Evolutionary conservation across 92 coral and sea anemone genomes (phyloP).

Genomic region (Epizoanthus rinbou): DNA sequence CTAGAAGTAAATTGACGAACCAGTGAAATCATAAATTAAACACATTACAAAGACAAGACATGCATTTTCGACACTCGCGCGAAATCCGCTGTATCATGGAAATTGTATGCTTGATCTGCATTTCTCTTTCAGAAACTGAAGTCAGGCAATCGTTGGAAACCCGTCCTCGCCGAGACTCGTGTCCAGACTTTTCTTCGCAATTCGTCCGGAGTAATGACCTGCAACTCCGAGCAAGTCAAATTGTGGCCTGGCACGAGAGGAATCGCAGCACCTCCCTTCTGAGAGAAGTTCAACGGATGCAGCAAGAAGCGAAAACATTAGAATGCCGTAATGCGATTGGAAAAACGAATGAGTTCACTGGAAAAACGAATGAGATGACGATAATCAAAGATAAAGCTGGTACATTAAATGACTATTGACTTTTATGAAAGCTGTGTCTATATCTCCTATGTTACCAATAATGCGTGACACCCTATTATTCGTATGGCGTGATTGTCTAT

Average conservation of each 20-base stretch:
- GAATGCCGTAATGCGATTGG: background rate
- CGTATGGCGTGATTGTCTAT: no score
- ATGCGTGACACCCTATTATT: no score
- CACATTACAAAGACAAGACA: no score
- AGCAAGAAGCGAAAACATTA: background rate
- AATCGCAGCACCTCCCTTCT: background rate
- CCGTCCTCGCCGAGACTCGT: constrained; percentile 36
- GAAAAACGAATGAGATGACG: background rate
- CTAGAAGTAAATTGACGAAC: no score
- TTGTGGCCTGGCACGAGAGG: constrained; percentile 33
- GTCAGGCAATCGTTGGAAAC: background rate
- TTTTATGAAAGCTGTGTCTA: background rate
- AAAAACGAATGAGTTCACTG: background rate
- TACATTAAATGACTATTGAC: background rate
- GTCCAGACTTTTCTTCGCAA: background rate
- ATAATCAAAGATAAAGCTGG: background rate
- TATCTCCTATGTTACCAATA: no score
- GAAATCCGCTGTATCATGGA: no score
- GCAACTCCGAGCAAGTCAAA: constrained; percentile 11
- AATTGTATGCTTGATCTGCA: background rate
- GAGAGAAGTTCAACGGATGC: background rate
- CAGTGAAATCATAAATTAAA: no score
- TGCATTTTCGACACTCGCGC: no score
- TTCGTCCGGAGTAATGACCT: background rate
- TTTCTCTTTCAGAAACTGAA: constrained; percentile 6